Conservation (phyloP, 2,113 vertebrate genomes). For the Aphyosemion australe region DNA sequence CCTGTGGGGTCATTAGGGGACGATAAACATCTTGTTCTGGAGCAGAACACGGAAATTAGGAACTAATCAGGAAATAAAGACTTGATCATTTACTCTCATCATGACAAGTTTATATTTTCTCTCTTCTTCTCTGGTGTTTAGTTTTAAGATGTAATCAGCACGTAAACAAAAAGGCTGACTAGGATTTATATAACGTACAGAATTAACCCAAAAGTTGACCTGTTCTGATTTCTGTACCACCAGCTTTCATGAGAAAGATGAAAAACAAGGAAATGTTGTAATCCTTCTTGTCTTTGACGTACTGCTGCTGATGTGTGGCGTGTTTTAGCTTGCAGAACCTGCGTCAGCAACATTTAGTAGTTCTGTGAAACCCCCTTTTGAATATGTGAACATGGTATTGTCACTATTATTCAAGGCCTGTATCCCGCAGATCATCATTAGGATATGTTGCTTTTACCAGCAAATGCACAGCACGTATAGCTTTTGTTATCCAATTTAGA, state of each 20-base stretch:
- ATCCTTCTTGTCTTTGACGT: not conserved
- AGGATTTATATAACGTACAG: not conserved
- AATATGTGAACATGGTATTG: not conserved
- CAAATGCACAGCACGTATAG: no score
- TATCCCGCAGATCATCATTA: no score
- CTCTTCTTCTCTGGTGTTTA: not conserved
- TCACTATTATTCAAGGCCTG: not conserved
- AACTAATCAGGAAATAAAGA: constrained; percentile 22
- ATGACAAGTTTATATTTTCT: not conserved
- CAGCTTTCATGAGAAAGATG: not conserved
- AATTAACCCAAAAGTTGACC: not conserved
- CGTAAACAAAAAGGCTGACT: not conserved
- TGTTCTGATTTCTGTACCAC: not conserved
- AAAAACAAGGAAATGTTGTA: not conserved
- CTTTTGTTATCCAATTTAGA: no score
- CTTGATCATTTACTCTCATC: constrained; percentile 10
- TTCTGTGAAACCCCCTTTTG: not conserved
- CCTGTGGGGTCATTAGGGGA: not conserved
- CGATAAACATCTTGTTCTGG: constrained; percentile 20
- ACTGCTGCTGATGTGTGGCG: constrained; percentile 7
- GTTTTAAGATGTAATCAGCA: not conserved
- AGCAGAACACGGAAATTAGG: constrained; percentile 21
- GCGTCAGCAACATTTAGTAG: constrained; percentile 25
- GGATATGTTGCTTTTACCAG: no score
- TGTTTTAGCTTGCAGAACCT: constrained; percentile 66